Evolutionary conservation across 2,888 invertebrate species (phyloP), one percentile per base, ranked within the genome.

Genomic region (Rhagonycha lutea): DNA sequence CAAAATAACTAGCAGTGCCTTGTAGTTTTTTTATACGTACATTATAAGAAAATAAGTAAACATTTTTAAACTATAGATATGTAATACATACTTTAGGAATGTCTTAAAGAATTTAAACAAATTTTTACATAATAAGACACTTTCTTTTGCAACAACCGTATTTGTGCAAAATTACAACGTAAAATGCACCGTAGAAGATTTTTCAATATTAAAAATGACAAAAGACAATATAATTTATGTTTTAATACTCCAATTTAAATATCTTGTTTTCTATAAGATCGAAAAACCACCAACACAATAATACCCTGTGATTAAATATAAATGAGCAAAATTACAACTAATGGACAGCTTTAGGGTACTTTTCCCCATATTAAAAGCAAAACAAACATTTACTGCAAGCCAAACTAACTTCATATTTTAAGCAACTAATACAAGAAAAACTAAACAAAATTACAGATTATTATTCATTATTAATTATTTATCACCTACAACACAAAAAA

Each of bases 271-370:
- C 32, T 47, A 14, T 32, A 65, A 18, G 26, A 29, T 62, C 28
- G 29, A 24, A 63, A 70, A 62, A 61, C 23, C 61, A 72, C 67
- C 68, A 68, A 68, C 14, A 47, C 14, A 47, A 23, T 18, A 67
- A 68, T 72, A 72, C 72, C 72, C 68, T 72, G 72, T 62, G 32
- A 47, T 72, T 72, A 72, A 67, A 72, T 47, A 29, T 72, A 72
- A 72, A 72, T 72, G 72, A 72, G 72, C 72, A 68, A 72, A 71
- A 72, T 28, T 72, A 72, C 14, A 72, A 14, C 72, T 68, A 68
- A 72, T 72, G 68, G 72, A 72, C 72, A 68, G 72, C 68, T 72
- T 65, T 68, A 61, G 68, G 72, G 72, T 63, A 72, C 29, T 61
- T 47, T n/a, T n/a, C 68, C 72, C 68, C 61, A 23, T 23, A 61